phyloP scores from a whole-genome alignment of 2,797 vertebrate genomes.

The Enteromius anoplus region DNA sequence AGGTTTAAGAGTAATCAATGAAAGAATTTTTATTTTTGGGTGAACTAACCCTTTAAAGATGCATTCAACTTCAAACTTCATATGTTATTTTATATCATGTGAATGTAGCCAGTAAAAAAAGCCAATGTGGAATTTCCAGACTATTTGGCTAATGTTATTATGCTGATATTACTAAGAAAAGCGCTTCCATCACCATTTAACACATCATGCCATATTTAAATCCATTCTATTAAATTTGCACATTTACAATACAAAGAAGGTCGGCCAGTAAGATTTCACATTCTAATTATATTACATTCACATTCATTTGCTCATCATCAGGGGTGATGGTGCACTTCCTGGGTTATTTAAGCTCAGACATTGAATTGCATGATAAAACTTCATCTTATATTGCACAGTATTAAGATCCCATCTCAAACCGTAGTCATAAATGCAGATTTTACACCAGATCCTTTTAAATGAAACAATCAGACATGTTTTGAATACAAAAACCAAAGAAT shows the following conservation, averaged over 20 bases:
- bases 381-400: constrained; percentile 39
- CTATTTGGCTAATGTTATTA: not conserved
- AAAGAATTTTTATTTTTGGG: too few species aligned
- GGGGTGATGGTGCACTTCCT: not conserved
- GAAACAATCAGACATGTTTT: not conserved
- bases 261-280: not conserved
- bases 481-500: not conserved
- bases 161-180: not conserved
- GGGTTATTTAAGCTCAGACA: not conserved
- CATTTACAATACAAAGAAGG: not conserved
- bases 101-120: not conserved
- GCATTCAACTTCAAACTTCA: not conserved
- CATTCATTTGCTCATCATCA: constrained; percentile 21
- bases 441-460: not conserved
- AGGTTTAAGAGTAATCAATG: too few species aligned
- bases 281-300: constrained; percentile 19
- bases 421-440: not conserved
- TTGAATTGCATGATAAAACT: not conserved
- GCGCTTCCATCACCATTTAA: not conserved
- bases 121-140: not conserved
- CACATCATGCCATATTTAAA: constrained; percentile 1
- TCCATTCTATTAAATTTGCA: not conserved
- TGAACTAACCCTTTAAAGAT: not conserved
- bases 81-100: not conserved
- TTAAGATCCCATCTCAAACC: constrained; percentile 21